Evolutionary conservation across 53 echinoderm and acorn worm species (phyloP).

Genomic region (Apostichopus leukothele): DNA sequence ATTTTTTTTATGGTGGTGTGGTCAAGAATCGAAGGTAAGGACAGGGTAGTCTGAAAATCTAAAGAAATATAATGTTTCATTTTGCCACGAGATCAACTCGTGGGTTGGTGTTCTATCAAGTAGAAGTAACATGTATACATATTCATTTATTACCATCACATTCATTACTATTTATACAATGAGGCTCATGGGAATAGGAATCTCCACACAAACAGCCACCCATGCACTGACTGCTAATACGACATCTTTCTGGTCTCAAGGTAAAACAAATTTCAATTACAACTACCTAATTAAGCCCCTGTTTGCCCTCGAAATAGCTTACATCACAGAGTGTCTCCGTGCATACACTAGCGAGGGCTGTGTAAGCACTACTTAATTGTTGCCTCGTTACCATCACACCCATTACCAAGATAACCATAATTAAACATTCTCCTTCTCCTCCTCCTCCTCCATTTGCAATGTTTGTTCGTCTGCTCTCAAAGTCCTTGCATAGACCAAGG

Average conservation of each 20-base stretch:
- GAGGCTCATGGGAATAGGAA: no score
- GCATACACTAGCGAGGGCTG: neutral
- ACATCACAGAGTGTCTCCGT: neutral
- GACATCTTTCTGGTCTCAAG: neutral
- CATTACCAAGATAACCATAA: slow-evolving; percentile 13
- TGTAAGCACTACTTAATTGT: neutral
- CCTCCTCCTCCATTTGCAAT: slow-evolving; percentile 3
- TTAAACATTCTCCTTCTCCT: neutral
- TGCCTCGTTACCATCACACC: slow-evolving; percentile 10
- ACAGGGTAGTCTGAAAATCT: no score
- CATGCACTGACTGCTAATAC: neutral
- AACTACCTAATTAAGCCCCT: slow-evolving; percentile 16
- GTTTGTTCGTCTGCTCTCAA: slow-evolving; percentile 18
- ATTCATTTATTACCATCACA: no score
- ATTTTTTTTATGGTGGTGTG: no score
- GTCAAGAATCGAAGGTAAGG: no score
- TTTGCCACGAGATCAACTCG: no score
- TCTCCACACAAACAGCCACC: neutral
- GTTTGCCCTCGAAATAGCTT: slow-evolving; percentile 31
- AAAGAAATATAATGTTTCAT: no score
- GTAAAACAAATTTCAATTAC: slow-evolving; percentile 3
- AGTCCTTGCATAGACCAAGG: no score
- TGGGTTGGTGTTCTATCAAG: no score
- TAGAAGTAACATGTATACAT: no score
- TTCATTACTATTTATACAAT: no score